Base-by-base conservation (phyloP, 2,888 invertebrate species). In the Protodeltote pygarga region DNA sequence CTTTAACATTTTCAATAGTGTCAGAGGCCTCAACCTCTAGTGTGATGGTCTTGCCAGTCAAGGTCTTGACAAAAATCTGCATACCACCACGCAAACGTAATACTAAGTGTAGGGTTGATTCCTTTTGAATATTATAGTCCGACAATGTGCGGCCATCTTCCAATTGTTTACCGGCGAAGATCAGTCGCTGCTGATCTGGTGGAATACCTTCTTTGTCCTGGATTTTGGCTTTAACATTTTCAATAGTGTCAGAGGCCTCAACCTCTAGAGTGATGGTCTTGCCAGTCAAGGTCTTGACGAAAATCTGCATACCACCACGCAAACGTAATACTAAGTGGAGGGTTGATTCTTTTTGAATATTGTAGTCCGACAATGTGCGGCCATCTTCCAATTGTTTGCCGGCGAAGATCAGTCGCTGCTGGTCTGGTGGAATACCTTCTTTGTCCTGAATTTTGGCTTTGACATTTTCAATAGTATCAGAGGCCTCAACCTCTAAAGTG, bases 151-250 rank as follows among this genome's bases (percentile, higher is more conserved):
- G 60, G 0, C 84, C 84, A 46, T 84, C 84, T 57, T 84, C 68
- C 0, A 83, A 3, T 14, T 83, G 83, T 5, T 83, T 83, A 0
- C 83, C 69, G 0, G 79, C 79, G 3, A 79, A 79, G 3, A 79
- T 79, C 0, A 79, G 24, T 0, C 79, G 13, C 31, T 79, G 79
- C 20, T 79, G 79, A 23, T 79, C 79, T 42, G 79, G 79, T 0
- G 79, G 79, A 4, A 79, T 79, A 0, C 79, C 79, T 1, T 79
- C 79, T 2, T 79, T 79, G 16, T 79, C 66, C 0, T 66, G 79
- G 0, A 79, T 79, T 51, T 79, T 79, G 0, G 79, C 79, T 27
- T 79, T 79, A 0, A 79, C 79, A 6, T 79, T 79, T 14, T 81
- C 81, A 1, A 81, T 81, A 0, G 80, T 80, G 35, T 81, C 81